These are phyloP conservation scores for Euzetes globulus DNA, from an alignment of 2,888 invertebrate species.

Conservation along the genomic window DNA sequence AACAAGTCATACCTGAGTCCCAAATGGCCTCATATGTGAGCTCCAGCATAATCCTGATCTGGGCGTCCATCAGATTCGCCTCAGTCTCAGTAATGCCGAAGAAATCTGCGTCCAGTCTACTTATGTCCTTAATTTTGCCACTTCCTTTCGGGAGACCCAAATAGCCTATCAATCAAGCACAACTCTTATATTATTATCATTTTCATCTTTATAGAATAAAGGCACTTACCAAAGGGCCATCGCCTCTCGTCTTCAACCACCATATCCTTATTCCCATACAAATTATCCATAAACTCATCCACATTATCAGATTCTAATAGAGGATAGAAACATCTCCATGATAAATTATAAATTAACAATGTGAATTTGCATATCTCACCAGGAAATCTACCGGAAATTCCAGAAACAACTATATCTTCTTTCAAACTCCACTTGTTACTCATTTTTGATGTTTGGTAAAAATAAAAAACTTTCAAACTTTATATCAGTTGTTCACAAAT, in stretches of 20 bases:
- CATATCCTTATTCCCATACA: constrained; percentile 83
- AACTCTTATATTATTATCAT: not conserved
- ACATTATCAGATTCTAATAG: constrained; percentile 61
- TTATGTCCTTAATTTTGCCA: constrained; percentile 60
- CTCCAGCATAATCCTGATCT: constrained; percentile 27
- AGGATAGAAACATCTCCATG: not conserved
- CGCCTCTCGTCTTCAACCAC: constrained; percentile 82
- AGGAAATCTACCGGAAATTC: constrained; percentile 6
- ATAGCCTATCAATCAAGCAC: constrained; percentile 51
- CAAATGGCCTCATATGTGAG: constrained; percentile 31
- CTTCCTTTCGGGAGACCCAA: constrained; percentile 69
- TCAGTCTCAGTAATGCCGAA: constrained; percentile 86
- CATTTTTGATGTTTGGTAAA: no score
- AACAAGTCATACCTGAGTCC: constrained; percentile 28
- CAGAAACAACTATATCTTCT: not conserved
- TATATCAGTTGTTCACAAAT: no score
- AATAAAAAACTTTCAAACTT: no score
- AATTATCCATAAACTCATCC: constrained; percentile 82
- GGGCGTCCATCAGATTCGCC: constrained; percentile 65
- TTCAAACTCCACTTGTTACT: not conserved
- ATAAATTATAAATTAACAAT: not conserved
- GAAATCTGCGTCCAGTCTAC: constrained; percentile 74
- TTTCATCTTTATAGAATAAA: not conserved
- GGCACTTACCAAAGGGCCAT: constrained; percentile 56
- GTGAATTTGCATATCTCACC: not conserved